Base-by-base conservation (phyloP, 2,888 invertebrate species). In the Cheilosia scutellata region DNA sequence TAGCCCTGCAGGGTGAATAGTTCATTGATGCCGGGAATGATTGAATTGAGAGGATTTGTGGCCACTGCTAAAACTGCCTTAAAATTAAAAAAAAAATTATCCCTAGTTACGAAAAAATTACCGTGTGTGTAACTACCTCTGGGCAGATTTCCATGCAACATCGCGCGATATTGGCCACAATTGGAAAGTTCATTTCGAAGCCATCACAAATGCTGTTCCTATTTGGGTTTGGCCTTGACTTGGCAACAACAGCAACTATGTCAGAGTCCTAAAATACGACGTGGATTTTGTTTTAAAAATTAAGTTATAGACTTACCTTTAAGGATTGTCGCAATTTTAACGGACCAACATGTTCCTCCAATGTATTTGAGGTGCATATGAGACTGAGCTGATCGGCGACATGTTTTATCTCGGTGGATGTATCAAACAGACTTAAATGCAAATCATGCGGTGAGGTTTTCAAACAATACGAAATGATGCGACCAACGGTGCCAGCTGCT, bases 141-240 rank as follows among this genome's bases (percentile, higher is more conserved):
- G 88, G 88, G 49, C 88, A 87, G 9, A 87, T 66, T 82, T 88
- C 87, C 76, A 87, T 87, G 33, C 87, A 88, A 70, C 84, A 78
- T 51, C 82, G 77, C 7, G 87, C 83, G 25, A 88, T 87, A 31
- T 78, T 84, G 2, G 83, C 63, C n/a, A 87, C 88, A 49, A 79
- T 65, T 42, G 84, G 87, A 49, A 87, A 87, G 55, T 87, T 88
- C 9, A 62, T 13, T 58, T 87, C 82, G 37, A 88, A 88, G 4
- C 27, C 31, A 44, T 88, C 87, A 0, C 4, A 7, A 2, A 11
- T 7, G 4, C 3, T 2, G 4, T 9, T 47, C 25, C 51, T 80
- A 29, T 51, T 66, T 5, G 70, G 47, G 33, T 60, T 78, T 16
- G 82, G 66, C 5, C 68, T 87, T 13, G 75, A 55, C 37, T 63